These are phyloP conservation scores for Dendroctonus ponderosae DNA, from an alignment of 1,140 invertebrate species.

Conservation along the genomic window DNA sequence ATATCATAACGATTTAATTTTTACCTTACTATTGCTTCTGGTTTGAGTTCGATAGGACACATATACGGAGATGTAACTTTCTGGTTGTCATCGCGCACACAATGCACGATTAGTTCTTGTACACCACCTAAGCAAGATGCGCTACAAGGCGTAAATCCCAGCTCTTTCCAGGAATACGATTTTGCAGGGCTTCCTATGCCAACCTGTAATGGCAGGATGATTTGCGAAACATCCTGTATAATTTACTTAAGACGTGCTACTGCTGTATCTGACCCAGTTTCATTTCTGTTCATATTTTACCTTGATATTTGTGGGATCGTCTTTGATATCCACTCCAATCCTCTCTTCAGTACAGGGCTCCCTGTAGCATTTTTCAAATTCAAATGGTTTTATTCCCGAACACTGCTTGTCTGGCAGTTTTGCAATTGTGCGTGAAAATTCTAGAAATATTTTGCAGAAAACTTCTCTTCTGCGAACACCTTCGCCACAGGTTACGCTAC, in stretches of 20 bases:
- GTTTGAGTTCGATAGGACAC: slow-evolving; percentile 78
- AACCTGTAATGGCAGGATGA: neutral
- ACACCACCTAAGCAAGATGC: slow-evolving; percentile 90
- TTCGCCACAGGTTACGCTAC: slow-evolving; percentile 86
- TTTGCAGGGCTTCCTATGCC: slow-evolving; percentile 56
- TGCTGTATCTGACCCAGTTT: neutral
- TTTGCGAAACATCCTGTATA: neutral
- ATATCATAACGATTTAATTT: neutral
- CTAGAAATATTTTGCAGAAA: slow-evolving; percentile 90
- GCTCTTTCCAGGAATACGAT: slow-evolving; percentile 80
- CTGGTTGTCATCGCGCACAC: slow-evolving; percentile 81
- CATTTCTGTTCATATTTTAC: slow-evolving; percentile 36
- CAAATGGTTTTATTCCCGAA: slow-evolving; percentile 74
- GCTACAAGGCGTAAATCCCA: slow-evolving; percentile 87
- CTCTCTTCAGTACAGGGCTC: slow-evolving; percentile 62
- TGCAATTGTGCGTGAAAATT: slow-evolving; percentile 83
- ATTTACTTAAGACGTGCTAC: too few relatives aligned
- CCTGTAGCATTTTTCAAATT: slow-evolving; percentile 74
- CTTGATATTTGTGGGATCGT: slow-evolving; percentile 53
- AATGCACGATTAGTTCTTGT: slow-evolving; percentile 89
- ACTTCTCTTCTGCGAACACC: slow-evolving; percentile 78
- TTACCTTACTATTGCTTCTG: slow-evolving; percentile 74
- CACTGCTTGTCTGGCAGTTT: slow-evolving; percentile 87
- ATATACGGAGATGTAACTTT: slow-evolving; percentile 80
- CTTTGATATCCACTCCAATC: slow-evolving; percentile 46